phyloP scores from a whole-genome alignment of 2,888 invertebrate genomes.

The Uloborus plumipes region DNA sequence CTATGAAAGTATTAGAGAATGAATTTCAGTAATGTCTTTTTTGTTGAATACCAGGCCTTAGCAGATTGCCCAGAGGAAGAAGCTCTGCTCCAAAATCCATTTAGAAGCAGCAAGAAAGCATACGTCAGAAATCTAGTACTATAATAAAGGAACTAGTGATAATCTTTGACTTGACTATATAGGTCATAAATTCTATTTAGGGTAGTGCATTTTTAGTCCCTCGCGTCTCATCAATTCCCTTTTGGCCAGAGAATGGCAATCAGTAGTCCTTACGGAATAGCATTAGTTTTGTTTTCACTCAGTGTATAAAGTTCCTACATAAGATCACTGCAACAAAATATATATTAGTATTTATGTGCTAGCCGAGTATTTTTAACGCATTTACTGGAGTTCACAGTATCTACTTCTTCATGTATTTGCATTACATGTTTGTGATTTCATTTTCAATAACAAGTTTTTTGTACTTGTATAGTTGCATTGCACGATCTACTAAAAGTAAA shows the following conservation, averaged over 20 bases:
- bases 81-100: constrained; percentile 5
- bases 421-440: no score
- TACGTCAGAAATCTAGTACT: constrained; percentile 7
- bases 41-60: background rate
- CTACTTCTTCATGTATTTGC: no score
- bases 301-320: no score
- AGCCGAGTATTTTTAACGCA: no score
- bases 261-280: constrained; percentile 9
- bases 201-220: constrained; percentile 21
- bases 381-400: no score
- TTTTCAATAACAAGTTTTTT: no score
- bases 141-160: constrained; percentile 32
- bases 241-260: constrained; percentile 6
- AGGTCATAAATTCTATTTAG: constrained; percentile 47
- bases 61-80: constrained; percentile 10
- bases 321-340: no score
- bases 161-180: constrained; percentile 42
- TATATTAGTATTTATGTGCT: no score
- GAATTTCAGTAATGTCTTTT: background rate
- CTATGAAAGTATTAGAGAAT: no score
- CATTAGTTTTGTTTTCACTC: constrained; percentile 10
- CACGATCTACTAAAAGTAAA: no score
- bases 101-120: constrained; percentile 8
- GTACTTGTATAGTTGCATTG: no score
- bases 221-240: constrained; percentile 33